phyloP scores from a whole-genome alignment of 2,797 vertebrate genomes.

The Hydrolagus colliei region DNA sequence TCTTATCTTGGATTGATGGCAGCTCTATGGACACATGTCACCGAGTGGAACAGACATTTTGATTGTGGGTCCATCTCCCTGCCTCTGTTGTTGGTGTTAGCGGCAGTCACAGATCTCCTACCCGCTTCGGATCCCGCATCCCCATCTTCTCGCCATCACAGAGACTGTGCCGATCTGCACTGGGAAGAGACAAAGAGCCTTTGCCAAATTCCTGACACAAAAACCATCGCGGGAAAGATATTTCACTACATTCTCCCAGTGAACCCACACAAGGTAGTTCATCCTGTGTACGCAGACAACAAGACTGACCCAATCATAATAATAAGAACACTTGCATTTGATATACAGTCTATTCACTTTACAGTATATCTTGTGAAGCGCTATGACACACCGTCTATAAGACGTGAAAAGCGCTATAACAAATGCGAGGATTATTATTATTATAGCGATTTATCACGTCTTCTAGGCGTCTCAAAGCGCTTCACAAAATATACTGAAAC shows the following conservation, averaged over 20 bases:
- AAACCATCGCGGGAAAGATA: constrained; percentile 39
- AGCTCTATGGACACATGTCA: rapidly evolving
- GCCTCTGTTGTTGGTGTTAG: constrained; percentile 35
- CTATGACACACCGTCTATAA: too few relatives aligned
- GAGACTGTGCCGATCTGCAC: constrained; percentile 25
- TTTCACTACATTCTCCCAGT: constrained; percentile 43
- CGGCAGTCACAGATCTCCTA: constrained; percentile 33
- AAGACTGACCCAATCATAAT: too few relatives aligned
- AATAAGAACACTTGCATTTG: too few relatives aligned
- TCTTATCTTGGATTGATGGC: constrained; percentile 31
- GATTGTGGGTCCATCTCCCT: rapidly evolving
- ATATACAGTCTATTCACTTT: too few relatives aligned
- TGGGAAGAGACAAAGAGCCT: constrained; percentile 31
- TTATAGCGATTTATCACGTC: too few relatives aligned
- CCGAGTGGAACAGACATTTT: not conserved
- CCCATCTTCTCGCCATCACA: constrained; percentile 16
- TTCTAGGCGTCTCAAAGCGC: too few relatives aligned
- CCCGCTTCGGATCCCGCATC: not conserved
- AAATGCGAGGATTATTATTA: too few relatives aligned
- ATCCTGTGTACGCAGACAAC: too few relatives aligned
- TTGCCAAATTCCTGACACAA: constrained; percentile 40
- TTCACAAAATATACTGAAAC: too few relatives aligned
- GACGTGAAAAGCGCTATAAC: too few relatives aligned
- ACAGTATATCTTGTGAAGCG: too few relatives aligned
- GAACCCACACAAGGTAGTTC: constrained; percentile 46